Percentiles rank a stretch among this genome's conserved stretches.
These are phyloP conservation scores for Eulemur rubriventer DNA, from an alignment of 2,797 vertebrate species.

Conservation along the genomic window DNA sequence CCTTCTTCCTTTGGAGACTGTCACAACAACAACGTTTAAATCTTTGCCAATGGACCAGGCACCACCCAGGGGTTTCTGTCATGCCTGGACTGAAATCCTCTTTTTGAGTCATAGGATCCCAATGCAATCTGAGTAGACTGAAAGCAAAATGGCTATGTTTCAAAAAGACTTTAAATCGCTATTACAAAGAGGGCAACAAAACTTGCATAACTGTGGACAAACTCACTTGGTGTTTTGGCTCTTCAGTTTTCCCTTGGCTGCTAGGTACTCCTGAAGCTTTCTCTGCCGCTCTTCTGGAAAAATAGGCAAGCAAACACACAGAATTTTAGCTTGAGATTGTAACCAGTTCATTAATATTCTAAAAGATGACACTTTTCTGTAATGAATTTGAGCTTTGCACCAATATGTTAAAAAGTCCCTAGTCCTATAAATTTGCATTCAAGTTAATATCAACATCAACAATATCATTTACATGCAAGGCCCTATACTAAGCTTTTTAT, in stretches of 20 bases:
- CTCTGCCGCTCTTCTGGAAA: constrained; percentile 87
- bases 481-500: not conserved
- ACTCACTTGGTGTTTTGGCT: constrained; percentile 86
- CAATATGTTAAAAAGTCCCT: not conserved
- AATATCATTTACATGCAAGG: not conserved
- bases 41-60: not conserved
- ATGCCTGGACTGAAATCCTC: not conserved
- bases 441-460: not conserved
- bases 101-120: not conserved
- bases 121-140: not conserved
- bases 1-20: not conserved
- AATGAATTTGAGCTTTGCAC: not conserved
- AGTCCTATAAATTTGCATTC: not conserved
- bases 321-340: not conserved
- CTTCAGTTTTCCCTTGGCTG: constrained; percentile 87
- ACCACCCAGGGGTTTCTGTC: not conserved
- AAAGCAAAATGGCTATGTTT: not conserved
- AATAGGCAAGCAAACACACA: not conserved
- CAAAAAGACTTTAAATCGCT: not conserved
- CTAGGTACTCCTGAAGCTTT: constrained; percentile 86
- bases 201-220: not conserved
- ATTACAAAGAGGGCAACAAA: not conserved
- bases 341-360: not conserved
- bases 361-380: not conserved
- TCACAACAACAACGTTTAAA: not conserved